phyloP scores from a whole-genome alignment of 2,797 vertebrate genomes.

The Gymnoscopelus braueri region DNA sequence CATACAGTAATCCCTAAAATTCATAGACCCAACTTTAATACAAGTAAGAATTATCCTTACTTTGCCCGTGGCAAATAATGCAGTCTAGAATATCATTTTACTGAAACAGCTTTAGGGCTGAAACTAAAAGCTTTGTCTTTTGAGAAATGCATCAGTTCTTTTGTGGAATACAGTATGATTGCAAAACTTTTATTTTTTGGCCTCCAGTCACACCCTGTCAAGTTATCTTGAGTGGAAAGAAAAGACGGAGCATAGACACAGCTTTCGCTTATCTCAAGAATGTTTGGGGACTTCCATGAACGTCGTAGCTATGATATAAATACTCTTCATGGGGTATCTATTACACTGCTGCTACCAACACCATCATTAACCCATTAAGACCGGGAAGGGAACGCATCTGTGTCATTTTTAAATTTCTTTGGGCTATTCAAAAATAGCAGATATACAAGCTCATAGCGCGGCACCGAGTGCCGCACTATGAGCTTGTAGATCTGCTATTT shows the following conservation, averaged over 20 bases:
- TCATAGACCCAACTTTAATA: constrained; percentile 28
- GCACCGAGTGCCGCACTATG: too few relatives aligned
- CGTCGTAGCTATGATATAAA: constrained; percentile 55
- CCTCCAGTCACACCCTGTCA: constrained; percentile 27
- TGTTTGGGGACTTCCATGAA: constrained; percentile 34
- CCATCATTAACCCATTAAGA: background rate
- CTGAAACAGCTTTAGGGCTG: constrained; percentile 25
- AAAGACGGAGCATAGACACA: constrained; percentile 25
- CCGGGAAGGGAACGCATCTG: too few relatives aligned
- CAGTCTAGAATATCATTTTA: constrained; percentile 25
- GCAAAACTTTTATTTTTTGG: background rate
- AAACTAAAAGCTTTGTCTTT: constrained; percentile 21
- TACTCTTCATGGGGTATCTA: constrained; percentile 56
- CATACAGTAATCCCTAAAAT: constrained; percentile 22
- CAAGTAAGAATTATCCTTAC: constrained; percentile 32
- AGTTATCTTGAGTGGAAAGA: constrained; percentile 21
- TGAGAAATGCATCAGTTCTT: constrained; percentile 9
- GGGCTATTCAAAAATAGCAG: too few relatives aligned
- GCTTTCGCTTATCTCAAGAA: constrained; percentile 36
- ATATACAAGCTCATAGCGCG: too few relatives aligned
- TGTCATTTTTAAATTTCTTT: too few relatives aligned
- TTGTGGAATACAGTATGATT: background rate
- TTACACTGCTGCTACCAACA: constrained; percentile 48
- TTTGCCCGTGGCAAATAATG: constrained; percentile 32
- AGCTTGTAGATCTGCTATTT: too few relatives aligned